These are phyloP conservation scores for Holacanthus passer DNA, from an alignment of 2,113 vertebrate genomes.

Conservation along the genomic window DNA sequence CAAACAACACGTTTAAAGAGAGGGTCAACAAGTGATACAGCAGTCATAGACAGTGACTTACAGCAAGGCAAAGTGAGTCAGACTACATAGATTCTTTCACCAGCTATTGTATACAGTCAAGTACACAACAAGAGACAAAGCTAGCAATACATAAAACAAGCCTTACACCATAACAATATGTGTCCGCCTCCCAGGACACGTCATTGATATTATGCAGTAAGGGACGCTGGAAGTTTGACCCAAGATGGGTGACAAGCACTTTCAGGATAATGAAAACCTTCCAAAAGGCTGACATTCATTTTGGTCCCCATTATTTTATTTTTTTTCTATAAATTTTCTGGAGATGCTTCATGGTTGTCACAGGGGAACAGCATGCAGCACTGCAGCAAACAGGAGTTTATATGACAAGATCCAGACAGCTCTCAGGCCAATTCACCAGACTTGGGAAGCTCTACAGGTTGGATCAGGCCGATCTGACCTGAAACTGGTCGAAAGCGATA, in stretches of 20 bases:
- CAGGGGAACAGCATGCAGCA: slow-evolving; percentile 11
- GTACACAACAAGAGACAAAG: neutral
- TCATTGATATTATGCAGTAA: neutral
- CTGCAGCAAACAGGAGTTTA: neutral
- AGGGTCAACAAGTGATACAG: slow-evolving; percentile 61
- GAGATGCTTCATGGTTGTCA: neutral
- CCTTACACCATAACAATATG: neutral
- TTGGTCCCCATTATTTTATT: slow-evolving; percentile 57
- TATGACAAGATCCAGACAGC: slow-evolving; percentile 5
- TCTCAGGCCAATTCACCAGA: neutral
- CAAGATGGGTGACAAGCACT: slow-evolving; percentile 6
- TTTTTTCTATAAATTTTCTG: neutral
- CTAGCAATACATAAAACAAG: slow-evolving; percentile 6
- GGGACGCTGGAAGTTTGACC: slow-evolving; percentile 11
- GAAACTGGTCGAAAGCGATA: neutral
- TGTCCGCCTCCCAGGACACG: neutral
- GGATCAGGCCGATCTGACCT: slow-evolving; percentile 23
- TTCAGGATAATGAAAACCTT: neutral
- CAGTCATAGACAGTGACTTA: slow-evolving; percentile 54
- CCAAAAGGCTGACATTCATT: slow-evolving; percentile 29
- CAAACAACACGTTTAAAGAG: slow-evolving; percentile 39
- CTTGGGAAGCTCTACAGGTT: neutral
- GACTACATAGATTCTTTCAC: neutral
- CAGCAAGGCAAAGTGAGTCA: neutral
- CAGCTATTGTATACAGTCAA: slow-evolving; percentile 18